phyloP scores from a whole-genome alignment of 2,888 invertebrate species.

The Orthosia gothica region DNA sequence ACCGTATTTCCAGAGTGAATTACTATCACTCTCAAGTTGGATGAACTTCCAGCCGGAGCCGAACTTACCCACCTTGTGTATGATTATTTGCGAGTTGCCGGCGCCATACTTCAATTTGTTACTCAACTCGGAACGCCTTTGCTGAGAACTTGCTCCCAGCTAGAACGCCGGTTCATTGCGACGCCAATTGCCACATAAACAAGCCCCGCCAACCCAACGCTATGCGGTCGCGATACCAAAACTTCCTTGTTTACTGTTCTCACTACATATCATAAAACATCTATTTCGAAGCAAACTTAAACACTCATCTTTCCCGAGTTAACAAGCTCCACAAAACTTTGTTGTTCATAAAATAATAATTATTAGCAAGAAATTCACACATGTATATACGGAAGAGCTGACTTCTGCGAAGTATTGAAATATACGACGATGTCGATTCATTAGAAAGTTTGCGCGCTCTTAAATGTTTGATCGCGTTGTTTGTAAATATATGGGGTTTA shows the following conservation, averaged over 20 bases:
- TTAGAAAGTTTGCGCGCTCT: slow-evolving; percentile 48
- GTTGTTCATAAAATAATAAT: slow-evolving; percentile 71
- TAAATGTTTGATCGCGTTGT: slow-evolving; percentile 40
- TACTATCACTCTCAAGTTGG: slow-evolving; percentile 79
- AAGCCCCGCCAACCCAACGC: slow-evolving; percentile 80
- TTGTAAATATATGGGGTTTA: slow-evolving; percentile 33
- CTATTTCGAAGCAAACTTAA: slow-evolving; percentile 70
- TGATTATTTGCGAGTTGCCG: slow-evolving; percentile 87
- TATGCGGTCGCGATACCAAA: slow-evolving; percentile 81
- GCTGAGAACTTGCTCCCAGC: slow-evolving; percentile 81
- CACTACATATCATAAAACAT: slow-evolving; percentile 81
- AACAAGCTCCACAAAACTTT: slow-evolving; percentile 69
- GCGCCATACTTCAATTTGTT: slow-evolving; percentile 85
- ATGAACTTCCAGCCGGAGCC: slow-evolving; percentile 78
- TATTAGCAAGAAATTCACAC: slow-evolving; percentile 58
- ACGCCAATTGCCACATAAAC: slow-evolving; percentile 89
- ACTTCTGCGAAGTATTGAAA: slow-evolving; percentile 65
- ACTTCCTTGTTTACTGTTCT: slow-evolving; percentile 84
- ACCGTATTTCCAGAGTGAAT: slow-evolving; percentile 81
- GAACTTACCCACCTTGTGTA: slow-evolving; percentile 84
- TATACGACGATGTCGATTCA: slow-evolving; percentile 47
- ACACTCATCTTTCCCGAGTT: slow-evolving; percentile 71
- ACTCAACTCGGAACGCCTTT: slow-evolving; percentile 83
- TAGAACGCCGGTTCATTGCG: slow-evolving; percentile 83
- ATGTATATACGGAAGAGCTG: slow-evolving; percentile 61